Percentiles rank a stretch among this genome's conserved stretches.
These are phyloP conservation scores for Drosophila monieri DNA, from an alignment of 2,888 invertebrate species.

Conservation along the genomic window DNA sequence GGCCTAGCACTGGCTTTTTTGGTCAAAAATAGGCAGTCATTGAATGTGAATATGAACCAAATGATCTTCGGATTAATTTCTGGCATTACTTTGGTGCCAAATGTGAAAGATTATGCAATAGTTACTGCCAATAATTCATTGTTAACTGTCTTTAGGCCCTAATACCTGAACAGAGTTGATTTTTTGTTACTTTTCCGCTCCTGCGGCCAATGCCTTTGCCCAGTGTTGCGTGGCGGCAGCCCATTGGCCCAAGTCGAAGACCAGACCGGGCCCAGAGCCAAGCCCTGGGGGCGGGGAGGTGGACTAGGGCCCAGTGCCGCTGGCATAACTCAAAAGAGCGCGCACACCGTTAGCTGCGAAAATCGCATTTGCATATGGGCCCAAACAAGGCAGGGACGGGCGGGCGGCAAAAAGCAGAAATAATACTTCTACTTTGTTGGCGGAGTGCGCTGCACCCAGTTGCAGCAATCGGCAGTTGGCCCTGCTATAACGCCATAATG, in stretches of 20 bases:
- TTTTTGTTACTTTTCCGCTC: slow-evolving; percentile 16
- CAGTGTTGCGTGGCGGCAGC: slow-evolving; percentile 76
- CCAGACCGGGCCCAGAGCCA: slow-evolving; percentile 9
- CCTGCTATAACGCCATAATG: slow-evolving; percentile 41
- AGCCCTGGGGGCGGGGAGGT: slow-evolving; percentile 17
- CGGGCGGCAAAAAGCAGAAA: slow-evolving; percentile 13
- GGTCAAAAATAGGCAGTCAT: slow-evolving; percentile 22
- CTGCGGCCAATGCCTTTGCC: slow-evolving; percentile 46
- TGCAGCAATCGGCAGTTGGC: slow-evolving; percentile 52
- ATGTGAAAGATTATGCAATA: no score
- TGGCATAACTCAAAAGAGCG: slow-evolving; percentile 80
- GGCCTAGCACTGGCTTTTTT: slow-evolving; percentile 46
- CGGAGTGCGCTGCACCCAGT: slow-evolving; percentile 61
- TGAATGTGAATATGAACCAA: no score
- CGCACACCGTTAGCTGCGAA: slow-evolving; percentile 79
- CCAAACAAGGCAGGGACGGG: slow-evolving; percentile 65
- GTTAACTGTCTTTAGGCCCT: slow-evolving; percentile 2
- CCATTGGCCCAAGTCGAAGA: slow-evolving; percentile 65
- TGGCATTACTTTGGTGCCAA: no score
- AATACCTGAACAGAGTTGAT: background rate
- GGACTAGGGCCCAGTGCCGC: slow-evolving; percentile 13
- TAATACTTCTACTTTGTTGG: slow-evolving; percentile 19
- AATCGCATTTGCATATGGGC: slow-evolving; percentile 77
- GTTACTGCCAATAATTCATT: no score
- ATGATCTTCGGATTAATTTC: no score